Percentiles rank a stretch among this genome's conserved stretches.
phyloP scores from a whole-genome alignment of 2,888 invertebrate species.

The Thecocarcelia acutangulata region DNA sequence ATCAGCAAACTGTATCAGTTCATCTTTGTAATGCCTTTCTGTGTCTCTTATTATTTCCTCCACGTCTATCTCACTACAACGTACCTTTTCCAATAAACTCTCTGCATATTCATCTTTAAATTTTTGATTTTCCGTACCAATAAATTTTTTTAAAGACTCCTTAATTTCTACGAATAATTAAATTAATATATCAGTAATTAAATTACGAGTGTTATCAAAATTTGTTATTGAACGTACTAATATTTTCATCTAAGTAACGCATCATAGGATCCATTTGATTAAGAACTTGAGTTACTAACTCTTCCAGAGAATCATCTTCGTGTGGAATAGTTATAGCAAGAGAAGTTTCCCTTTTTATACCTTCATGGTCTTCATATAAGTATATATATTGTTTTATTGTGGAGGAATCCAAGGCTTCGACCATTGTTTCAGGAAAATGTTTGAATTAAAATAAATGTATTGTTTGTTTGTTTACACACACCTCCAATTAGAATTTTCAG shows the following conservation, averaged over 20 bases:
- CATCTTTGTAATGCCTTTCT: conserved; percentile 90
- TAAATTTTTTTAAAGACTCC: conserved; percentile 83
- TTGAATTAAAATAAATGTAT: neutral
- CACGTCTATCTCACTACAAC: conserved; percentile 85
- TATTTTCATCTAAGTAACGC: conserved; percentile 78
- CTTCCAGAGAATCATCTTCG: conserved; percentile 75
- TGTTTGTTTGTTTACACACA: conserved; percentile 12
- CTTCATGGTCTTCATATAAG: conserved; percentile 77
- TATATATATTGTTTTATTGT: conserved; percentile 76
- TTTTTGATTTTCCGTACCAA: conserved; percentile 85
- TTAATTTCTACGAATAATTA: conserved; percentile 72
- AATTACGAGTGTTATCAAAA: neutral
- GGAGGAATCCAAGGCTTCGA: conserved; percentile 30
- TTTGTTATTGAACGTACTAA: conserved; percentile 71
- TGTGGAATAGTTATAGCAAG: conserved; percentile 76
- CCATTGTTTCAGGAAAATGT: conserved; percentile 29
- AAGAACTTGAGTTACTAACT: conserved; percentile 77
- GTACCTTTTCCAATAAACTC: conserved; percentile 84
- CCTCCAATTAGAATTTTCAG: conserved; percentile 23
- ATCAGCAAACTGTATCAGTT: conserved; percentile 92
- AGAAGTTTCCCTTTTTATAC: conserved; percentile 70
- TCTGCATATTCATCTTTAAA: conserved; percentile 86
- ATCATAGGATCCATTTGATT: conserved; percentile 80
- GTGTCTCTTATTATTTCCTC: conserved; percentile 90
- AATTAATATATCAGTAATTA: neutral